Conservation (phyloP, 2,797 vertebrate genomes). For the Huso huso region DNA sequence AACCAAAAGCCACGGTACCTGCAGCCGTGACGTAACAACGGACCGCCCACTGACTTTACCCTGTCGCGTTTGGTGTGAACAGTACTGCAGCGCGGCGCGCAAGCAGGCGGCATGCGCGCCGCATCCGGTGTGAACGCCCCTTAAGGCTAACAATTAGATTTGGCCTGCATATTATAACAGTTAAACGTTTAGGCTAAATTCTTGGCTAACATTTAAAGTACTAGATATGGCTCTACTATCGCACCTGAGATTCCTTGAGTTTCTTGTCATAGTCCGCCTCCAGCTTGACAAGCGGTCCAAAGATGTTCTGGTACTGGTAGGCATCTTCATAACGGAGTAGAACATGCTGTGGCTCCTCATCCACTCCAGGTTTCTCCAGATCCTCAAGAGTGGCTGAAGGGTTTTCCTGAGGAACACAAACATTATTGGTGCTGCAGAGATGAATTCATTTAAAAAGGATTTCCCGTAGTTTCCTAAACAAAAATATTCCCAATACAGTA, state of each 20-base stretch:
- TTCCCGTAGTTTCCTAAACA: too few species aligned
- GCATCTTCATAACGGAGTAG: conserved; percentile 95
- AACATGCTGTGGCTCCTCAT: conserved; percentile 95
- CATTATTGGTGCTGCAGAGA: too few species aligned
- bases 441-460: too few species aligned
- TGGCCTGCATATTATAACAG: neutral
- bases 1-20: too few species aligned
- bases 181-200: neutral
- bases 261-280: conserved; percentile 99
- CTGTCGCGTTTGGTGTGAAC: too few species aligned
- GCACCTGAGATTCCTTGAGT: conserved; percentile 96
- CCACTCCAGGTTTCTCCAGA: conserved; percentile 94
- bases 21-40: too few species aligned
- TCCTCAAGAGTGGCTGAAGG: conserved; percentile 93
- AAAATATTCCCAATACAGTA: too few species aligned
- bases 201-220: neutral
- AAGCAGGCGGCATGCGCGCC: too few species aligned
- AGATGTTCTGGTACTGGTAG: conserved; percentile 98
- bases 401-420: conserved; percentile 69
- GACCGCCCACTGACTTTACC: too few species aligned
- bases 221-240: neutral
- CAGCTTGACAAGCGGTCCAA: conserved; percentile 93
- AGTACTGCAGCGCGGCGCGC: too few species aligned
- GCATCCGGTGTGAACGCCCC: too few species aligned
- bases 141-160: too few species aligned